phyloP scores from a whole-genome alignment of 2,888 invertebrate genomes.

The Agrochola circellaris region DNA sequence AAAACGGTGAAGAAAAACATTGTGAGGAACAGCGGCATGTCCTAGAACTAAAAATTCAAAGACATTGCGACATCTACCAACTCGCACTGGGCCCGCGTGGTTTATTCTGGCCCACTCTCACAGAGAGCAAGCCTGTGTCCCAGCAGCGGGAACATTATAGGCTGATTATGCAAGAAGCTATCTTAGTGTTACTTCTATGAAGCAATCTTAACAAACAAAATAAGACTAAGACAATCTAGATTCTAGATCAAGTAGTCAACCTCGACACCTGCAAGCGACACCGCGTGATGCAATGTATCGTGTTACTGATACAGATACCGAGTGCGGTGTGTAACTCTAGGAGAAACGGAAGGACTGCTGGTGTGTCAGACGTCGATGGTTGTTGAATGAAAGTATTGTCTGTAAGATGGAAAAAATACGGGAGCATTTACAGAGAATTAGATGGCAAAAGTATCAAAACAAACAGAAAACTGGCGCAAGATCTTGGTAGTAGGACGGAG shows the following conservation, averaged over 20 bases:
- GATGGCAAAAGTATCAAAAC: not conserved
- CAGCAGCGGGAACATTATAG: not conserved
- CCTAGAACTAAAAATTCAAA: not conserved
- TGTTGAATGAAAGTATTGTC: constrained; percentile 9
- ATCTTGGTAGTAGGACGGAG: not conserved
- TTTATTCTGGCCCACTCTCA: not conserved
- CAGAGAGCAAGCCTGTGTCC: not conserved
- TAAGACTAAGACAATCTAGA: constrained; percentile 30
- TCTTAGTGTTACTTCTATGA: not conserved
- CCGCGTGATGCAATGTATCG: constrained; percentile 73
- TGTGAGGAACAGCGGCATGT: not conserved
- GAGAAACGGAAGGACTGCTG: constrained; percentile 82
- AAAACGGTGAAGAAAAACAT: not conserved
- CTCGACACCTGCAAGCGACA: constrained; percentile 79
- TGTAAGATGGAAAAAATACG: not conserved
- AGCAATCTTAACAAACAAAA: constrained; percentile 25
- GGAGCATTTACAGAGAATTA: not conserved
- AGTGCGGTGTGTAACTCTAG: constrained; percentile 80
- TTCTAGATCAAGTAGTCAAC: constrained; percentile 62
- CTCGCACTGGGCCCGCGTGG: not conserved
- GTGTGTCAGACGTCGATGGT: constrained; percentile 15
- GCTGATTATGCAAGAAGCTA: not conserved
- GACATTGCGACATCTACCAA: not conserved
- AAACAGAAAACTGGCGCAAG: not conserved
- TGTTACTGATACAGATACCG: constrained; percentile 81